Conservation (phyloP, 1,140 invertebrate species). For the Zaprionus capensis region DNA sequence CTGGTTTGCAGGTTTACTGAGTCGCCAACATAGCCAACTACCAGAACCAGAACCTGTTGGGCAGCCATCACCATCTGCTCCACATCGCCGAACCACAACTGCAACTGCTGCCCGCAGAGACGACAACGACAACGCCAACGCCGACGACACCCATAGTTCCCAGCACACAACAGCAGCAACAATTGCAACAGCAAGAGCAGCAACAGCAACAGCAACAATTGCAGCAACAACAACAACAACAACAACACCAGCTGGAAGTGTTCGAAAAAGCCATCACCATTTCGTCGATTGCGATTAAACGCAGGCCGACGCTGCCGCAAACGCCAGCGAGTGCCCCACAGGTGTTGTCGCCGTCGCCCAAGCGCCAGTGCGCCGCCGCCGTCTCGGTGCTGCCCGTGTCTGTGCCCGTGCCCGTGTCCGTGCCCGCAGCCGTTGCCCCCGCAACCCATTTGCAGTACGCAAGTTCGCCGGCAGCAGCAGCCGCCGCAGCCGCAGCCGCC, state of each 20-base stretch:
- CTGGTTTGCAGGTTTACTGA: conserved; percentile 54
- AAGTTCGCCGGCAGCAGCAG: conserved; percentile 49
- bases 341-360: conserved; percentile 85
- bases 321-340: conserved; percentile 85
- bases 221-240: conserved; percentile 37
- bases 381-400: conserved; percentile 76
- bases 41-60: conserved; percentile 67
- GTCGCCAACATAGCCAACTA: conserved; percentile 81
- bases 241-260: conserved; percentile 72
- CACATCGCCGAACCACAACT: conserved; percentile 69
- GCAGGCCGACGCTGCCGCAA: conserved; percentile 85
- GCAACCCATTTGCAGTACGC: conserved; percentile 55
- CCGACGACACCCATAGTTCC: conserved; percentile 24
- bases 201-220: not conserved
- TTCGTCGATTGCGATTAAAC: conserved; percentile 85
- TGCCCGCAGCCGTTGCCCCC: conserved; percentile 57
- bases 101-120: conserved; percentile 71
- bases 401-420: conserved; percentile 80
- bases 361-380: conserved; percentile 84
- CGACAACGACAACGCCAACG: conserved; percentile 54
- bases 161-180: conserved; percentile 25
- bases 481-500: conserved; percentile 65
- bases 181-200: conserved; percentile 25
- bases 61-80: conserved; percentile 79
- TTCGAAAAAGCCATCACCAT: conserved; percentile 85